Conservation (phyloP, 2,113 vertebrate genomes). For the Scytalopus superciliaris region DNA sequence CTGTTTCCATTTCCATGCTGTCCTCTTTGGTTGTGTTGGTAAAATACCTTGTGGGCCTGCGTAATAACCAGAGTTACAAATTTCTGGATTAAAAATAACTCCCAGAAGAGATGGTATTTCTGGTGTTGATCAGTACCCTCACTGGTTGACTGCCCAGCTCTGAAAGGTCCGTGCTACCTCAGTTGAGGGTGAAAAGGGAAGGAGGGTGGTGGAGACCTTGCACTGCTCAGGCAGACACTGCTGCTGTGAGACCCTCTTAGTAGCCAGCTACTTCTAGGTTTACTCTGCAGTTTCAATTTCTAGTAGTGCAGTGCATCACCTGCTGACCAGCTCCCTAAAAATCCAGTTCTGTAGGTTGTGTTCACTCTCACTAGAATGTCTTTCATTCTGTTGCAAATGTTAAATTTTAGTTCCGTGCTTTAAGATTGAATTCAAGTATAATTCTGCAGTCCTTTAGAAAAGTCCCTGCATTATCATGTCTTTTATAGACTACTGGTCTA, state of each 20-base stretch:
- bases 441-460: neutral
- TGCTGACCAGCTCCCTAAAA: neutral
- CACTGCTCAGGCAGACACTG: neutral
- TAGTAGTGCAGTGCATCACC: neutral
- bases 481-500: neutral
- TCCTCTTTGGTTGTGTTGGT: neutral
- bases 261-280: neutral
- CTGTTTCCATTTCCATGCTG: neutral
- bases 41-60: neutral
- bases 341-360: neutral
- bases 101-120: neutral
- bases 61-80: neutral
- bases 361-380: neutral
- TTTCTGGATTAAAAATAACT: constrained; percentile 9
- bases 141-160: neutral
- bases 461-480: neutral
- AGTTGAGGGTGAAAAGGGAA: neutral
- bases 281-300: neutral
- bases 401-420: neutral
- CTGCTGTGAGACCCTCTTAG: neutral
- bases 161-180: neutral
- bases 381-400: neutral
- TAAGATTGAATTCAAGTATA: neutral
- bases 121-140: neutral
- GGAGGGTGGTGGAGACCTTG: neutral